Conservation (phyloP, 2,888 invertebrate species). For the Drosophila monieri region DNA sequence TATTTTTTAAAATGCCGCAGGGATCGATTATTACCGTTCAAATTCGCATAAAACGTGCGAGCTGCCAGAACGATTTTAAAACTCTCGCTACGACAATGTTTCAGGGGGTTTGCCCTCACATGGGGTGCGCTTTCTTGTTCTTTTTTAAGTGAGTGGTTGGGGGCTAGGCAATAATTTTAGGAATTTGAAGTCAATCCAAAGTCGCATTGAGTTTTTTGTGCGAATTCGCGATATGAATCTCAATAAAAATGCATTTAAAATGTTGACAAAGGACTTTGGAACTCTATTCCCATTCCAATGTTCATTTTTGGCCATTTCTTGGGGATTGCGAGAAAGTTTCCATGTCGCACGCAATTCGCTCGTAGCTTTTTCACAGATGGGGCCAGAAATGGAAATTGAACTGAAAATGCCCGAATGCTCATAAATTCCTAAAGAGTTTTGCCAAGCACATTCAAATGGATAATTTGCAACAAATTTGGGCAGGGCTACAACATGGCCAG, state of each 20-base stretch:
- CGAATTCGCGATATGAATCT: conserved; percentile 79
- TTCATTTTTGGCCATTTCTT: conserved; percentile 27
- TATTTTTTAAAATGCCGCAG: conserved; percentile 84
- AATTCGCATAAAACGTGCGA: conserved; percentile 84
- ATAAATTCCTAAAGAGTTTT: conserved; percentile 46
- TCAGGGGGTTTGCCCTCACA: conserved; percentile 13
- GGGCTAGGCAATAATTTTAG: conserved; percentile 78
- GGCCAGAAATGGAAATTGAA: conserved; percentile 30
- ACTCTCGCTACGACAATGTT: conserved; percentile 37
- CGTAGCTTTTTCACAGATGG: conserved; percentile 71
- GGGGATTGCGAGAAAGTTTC: conserved; percentile 44
- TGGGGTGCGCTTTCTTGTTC: conserved; percentile 21
- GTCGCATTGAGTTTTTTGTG: conserved; percentile 67
- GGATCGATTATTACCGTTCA: conserved; percentile 84
- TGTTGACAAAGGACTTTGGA: conserved; percentile 80
- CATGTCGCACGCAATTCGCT: conserved; percentile 68
- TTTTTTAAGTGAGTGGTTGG: conserved; percentile 17
- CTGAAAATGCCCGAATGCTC: conserved; percentile 36
- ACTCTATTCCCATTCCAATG: conserved; percentile 24
- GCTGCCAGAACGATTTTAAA: conserved; percentile 78
- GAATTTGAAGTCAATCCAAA: conserved; percentile 82
- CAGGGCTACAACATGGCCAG: conserved; percentile 52
- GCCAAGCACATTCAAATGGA: conserved; percentile 62
- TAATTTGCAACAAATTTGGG: conserved; percentile 59
- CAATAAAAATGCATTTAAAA: conserved; percentile 83